Conservation (phyloP, 2,888 invertebrate species). For the Synanthedon myopaeformis region DNA sequence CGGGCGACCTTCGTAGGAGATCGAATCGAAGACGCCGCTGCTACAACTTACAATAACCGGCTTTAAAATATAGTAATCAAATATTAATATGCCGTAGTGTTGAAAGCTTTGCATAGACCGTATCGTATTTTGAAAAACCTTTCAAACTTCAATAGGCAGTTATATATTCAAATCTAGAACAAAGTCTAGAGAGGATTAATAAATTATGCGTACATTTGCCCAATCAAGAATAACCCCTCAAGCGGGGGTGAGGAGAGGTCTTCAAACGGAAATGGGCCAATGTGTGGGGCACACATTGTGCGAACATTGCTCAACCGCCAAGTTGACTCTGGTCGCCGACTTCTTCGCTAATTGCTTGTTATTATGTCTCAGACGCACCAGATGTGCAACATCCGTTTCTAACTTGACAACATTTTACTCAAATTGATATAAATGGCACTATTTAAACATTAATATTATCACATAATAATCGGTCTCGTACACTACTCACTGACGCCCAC, state of each 20-base stretch:
- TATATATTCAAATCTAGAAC: too few species aligned
- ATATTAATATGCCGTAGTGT: too few species aligned
- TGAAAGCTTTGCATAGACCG: background rate
- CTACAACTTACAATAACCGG: slow-evolving; percentile 34
- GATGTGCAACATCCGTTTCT: slow-evolving; percentile 65
- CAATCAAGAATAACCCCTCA: background rate
- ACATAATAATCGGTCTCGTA: background rate
- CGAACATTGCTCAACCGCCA: slow-evolving; percentile 21
- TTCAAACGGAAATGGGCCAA: slow-evolving; percentile 40
- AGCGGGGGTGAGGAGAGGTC: slow-evolving; percentile 15
- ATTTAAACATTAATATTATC: background rate
- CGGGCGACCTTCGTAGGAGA: slow-evolving; percentile 43
- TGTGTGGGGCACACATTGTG: slow-evolving; percentile 65
- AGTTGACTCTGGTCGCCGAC: slow-evolving; percentile 21
- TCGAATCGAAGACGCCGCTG: slow-evolving; percentile 29
- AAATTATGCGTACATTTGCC: too few species aligned
- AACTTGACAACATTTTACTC: slow-evolving; percentile 8
- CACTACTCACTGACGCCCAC: slow-evolving; percentile 5
- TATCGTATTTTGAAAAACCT: slow-evolving; percentile 4
- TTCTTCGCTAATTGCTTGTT: slow-evolving; percentile 61
- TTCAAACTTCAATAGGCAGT: too few species aligned
- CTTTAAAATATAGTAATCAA: slow-evolving; percentile 20
- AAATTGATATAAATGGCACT: background rate
- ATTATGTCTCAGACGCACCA: slow-evolving; percentile 60
- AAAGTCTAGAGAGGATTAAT: too few species aligned